Evolutionary conservation across 2,113 vertebrate species (phyloP), one percentile per base, ranked within the genome.

Genomic region (Marmota flaviventris): DNA sequence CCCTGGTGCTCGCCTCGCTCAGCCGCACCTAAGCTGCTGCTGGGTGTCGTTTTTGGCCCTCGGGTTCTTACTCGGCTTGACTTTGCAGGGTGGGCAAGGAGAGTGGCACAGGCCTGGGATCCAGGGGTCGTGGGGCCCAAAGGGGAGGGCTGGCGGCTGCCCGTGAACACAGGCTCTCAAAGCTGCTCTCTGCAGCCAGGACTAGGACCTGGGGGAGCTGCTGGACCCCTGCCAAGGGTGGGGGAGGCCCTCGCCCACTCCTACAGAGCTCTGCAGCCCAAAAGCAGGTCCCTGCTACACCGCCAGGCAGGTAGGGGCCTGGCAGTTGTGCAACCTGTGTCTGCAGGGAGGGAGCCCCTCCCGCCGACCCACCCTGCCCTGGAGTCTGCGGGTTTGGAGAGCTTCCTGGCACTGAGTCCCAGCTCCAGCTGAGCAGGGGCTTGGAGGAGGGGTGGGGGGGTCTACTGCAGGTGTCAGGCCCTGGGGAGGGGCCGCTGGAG

Each of bases 371-470:
- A 53, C 56, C 73, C 87, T 95, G 92, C 87, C 79, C 87, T 1
- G 63, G 42, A 67, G 89, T 73, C 95, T 53, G 42, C 1, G 27
- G 27, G 42, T 93, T 48, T 48, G 88, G 96, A 73, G 87, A 78
- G 81, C 24, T 51, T 8, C 8, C 13, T 37, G 29, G 88, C 10
- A 18, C 45, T 45, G 2, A 10, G 22, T 70, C 56, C 51, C 61
- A 37, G 82, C 22, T 75, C 48, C 73, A 61, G 82, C 48, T 45
- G 34, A 63, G 5, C 45, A 25, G 69, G 61, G 87, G 45, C 81
- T 81, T 37, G 11, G 73, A 63, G 79, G 69, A 6, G 91, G 70
- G 8, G 61, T 63, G 24, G 9, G 61, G 58, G 82, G 37, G n/a
- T 69, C 69, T 56, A 48, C 63, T 39, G 12, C 27, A 32, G 83